phyloP scores from a whole-genome alignment of 2,888 invertebrate species.

The Graphium colonna region DNA sequence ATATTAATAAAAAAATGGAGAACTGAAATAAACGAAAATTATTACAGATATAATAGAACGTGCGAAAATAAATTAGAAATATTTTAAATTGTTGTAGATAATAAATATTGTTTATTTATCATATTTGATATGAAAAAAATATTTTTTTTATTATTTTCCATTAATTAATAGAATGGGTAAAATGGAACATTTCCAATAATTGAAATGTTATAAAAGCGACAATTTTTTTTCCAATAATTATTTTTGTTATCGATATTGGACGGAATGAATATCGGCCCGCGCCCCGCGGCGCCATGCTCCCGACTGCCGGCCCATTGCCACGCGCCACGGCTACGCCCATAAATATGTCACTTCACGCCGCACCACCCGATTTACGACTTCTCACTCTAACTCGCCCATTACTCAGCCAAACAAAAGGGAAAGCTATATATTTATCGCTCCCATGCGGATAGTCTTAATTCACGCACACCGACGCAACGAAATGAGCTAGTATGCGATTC shows the following conservation, averaged over 20 bases:
- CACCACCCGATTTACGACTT: slow-evolving; percentile 74
- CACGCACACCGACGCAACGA: slow-evolving; percentile 70
- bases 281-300: slow-evolving; percentile 67
- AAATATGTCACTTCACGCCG: slow-evolving; percentile 76
- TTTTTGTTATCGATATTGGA: background rate
- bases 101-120: no score
- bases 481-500: slow-evolving; percentile 75
- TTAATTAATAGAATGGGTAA: no score
- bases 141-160: no score
- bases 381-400: slow-evolving; percentile 77
- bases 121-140: no score
- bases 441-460: slow-evolving; percentile 78
- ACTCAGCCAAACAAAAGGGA: slow-evolving; percentile 78
- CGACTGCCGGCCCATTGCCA: slow-evolving; percentile 66
- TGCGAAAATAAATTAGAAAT: no score
- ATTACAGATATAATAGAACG: no score
- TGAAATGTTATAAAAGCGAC: no score
- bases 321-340: slow-evolving; percentile 74
- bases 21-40: no score
- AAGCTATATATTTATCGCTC: slow-evolving; percentile 79
- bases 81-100: no score
- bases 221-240: background rate
- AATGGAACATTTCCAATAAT: no score
- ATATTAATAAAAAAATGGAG: no score
- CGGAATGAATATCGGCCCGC: slow-evolving; percentile 27